Conservation (phyloP, 1,140 invertebrate genomes). For the Campodea augens region DNA sequence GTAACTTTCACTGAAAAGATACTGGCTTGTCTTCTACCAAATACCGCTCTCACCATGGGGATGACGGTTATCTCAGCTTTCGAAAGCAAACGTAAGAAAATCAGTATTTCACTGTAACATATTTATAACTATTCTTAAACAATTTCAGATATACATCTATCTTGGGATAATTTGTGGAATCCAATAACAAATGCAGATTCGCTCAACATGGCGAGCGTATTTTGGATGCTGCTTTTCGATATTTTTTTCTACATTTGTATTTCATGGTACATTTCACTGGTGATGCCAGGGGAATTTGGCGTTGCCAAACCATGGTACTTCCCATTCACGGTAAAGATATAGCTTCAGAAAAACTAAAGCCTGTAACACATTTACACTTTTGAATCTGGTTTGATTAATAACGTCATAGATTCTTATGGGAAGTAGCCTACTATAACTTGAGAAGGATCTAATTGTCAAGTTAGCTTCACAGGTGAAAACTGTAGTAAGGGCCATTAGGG, state of each 20-base stretch:
- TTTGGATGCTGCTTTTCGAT: conserved; percentile 28
- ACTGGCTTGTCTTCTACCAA: background rate
- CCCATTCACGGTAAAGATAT: conserved; percentile 17
- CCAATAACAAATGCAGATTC: background rate
- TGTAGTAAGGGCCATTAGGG: too few species aligned
- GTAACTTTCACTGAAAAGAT: background rate
- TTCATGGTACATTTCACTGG: conserved; percentile 13
- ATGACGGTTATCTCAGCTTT: background rate
- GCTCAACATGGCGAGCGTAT: background rate
- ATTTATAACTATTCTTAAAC: too few species aligned
- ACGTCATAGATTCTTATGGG: too few species aligned
- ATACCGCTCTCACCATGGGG: background rate
- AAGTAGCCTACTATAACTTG: too few species aligned
- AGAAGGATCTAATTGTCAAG: too few species aligned
- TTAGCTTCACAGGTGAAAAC: too few species aligned
- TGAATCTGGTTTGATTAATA: too few species aligned
- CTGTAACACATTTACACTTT: too few species aligned
- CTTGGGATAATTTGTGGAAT: background rate
- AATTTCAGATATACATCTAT: background rate
- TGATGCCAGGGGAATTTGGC: conserved; percentile 18
- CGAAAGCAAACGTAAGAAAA: background rate
- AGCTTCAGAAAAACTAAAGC: too few species aligned
- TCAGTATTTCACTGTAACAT: too few species aligned
- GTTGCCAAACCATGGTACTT: conserved; percentile 28
- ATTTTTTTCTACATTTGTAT: conserved; percentile 20